Conservation (phyloP, 1,140 invertebrate species). For the Camponotus vicinus region DNA sequence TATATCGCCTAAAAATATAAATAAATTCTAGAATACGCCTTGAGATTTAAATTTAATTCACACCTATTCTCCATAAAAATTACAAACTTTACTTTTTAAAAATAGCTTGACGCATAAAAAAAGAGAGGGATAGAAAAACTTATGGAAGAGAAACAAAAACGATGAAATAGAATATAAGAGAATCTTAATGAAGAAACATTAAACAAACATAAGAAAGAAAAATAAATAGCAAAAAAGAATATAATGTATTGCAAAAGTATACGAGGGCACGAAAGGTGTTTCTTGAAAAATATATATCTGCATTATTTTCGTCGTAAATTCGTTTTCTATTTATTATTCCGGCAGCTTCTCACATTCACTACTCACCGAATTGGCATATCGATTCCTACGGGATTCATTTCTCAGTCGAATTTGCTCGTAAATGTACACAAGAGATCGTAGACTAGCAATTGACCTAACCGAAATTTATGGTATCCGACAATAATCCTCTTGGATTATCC, state of each 20-base stretch:
- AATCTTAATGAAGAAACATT: constrained; percentile 1
- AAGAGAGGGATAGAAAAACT: not conserved
- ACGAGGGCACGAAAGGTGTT: not conserved
- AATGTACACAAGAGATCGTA: constrained; percentile 58
- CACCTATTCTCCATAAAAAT: not conserved
- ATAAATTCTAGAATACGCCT: not conserved
- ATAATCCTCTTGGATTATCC: constrained; percentile 1
- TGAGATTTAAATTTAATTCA: constrained; percentile 31
- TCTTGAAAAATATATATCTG: not conserved
- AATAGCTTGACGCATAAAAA: not conserved
- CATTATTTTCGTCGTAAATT: constrained; percentile 43
- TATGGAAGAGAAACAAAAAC: not conserved
- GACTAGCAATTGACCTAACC: constrained; percentile 45
- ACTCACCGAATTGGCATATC: constrained; percentile 59
- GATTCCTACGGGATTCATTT: constrained; percentile 56
- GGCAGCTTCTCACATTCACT: constrained; percentile 28
- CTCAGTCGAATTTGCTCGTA: constrained; percentile 65
- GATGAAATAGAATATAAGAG: not conserved
- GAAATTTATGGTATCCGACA: constrained; percentile 46
- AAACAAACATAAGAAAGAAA: not conserved
- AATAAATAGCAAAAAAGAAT: not conserved
- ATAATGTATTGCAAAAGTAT: no score
- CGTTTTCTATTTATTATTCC: constrained; percentile 57
- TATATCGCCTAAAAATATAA: not conserved
- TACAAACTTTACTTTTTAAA: constrained; percentile 3